Conservation (phyloP, 2,888 invertebrate genomes). For the Hermaeophaga mercurialis region DNA sequence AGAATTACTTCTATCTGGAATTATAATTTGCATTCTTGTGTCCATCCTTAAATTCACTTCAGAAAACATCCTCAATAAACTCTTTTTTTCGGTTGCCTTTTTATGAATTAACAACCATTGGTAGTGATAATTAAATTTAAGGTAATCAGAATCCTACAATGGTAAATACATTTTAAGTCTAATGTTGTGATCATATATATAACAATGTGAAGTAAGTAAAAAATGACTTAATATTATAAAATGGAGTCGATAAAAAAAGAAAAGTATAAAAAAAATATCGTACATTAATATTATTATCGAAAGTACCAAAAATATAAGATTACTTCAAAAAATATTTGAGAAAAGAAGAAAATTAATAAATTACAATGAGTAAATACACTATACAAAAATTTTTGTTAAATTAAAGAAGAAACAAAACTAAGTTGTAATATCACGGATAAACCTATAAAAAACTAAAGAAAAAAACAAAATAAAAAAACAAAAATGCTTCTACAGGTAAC, state of each 20-base stretch:
- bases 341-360: too few species aligned
- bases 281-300: too few species aligned
- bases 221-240: background rate
- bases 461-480: too few species aligned
- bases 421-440: too few species aligned
- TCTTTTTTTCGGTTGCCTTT: background rate
- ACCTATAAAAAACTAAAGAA: too few species aligned
- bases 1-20: conserved; percentile 2
- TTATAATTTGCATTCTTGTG: conserved; percentile 38
- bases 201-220: background rate
- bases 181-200: background rate
- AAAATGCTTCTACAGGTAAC: background rate
- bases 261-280: too few species aligned
- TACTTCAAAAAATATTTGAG: too few species aligned
- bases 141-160: conserved; percentile 2
- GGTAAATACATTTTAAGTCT: background rate
- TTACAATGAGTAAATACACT: too few species aligned
- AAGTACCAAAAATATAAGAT: too few species aligned
- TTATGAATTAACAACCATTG: conserved; percentile 1
- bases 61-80: conserved; percentile 13
- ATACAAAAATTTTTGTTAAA: too few species aligned
- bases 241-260: background rate
- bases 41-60: conserved; percentile 39
- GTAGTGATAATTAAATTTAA: background rate
- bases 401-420: too few species aligned